Percentiles rank a stretch among this genome's conserved stretches.
phyloP scores from a whole-genome alignment of 2,113 vertebrate genomes.

The Menidia beryllina region DNA sequence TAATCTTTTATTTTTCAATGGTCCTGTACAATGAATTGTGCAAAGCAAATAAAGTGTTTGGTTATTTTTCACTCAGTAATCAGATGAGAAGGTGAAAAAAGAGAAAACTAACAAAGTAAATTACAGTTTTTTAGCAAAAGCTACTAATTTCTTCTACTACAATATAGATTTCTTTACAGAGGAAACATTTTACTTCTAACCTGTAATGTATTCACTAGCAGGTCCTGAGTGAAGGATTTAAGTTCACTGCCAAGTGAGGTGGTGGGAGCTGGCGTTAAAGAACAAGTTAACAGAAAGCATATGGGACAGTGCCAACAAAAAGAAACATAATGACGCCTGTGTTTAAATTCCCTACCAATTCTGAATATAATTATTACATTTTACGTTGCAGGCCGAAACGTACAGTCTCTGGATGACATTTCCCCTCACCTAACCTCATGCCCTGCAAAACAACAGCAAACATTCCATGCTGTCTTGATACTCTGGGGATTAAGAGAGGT shows the following conservation, averaged over 20 bases:
- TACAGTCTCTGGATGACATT: constrained; percentile 44
- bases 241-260: constrained; percentile 59
- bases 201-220: constrained; percentile 62
- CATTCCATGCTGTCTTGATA: constrained; percentile 39
- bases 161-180: constrained; percentile 57
- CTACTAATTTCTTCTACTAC: constrained; percentile 69
- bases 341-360: constrained; percentile 63
- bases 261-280: constrained; percentile 51
- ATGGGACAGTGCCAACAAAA: constrained; percentile 44
- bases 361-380: constrained; percentile 63
- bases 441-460: constrained; percentile 48
- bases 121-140: constrained; percentile 55
- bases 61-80: constrained; percentile 49
- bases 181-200: constrained; percentile 51
- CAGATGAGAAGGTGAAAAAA: constrained; percentile 31
- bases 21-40: no score
- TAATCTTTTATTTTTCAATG: no score
- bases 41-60: no score
- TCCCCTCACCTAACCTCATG: constrained; percentile 43
- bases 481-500: constrained; percentile 61
- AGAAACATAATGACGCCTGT: constrained; percentile 66
- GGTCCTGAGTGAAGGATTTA: constrained; percentile 51
- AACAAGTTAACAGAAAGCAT: constrained; percentile 59
- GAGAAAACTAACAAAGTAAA: constrained; percentile 41
- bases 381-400: constrained; percentile 48